phyloP scores from a whole-genome alignment of 1,140 invertebrate genomes.

The Mylabris phalerata region DNA sequence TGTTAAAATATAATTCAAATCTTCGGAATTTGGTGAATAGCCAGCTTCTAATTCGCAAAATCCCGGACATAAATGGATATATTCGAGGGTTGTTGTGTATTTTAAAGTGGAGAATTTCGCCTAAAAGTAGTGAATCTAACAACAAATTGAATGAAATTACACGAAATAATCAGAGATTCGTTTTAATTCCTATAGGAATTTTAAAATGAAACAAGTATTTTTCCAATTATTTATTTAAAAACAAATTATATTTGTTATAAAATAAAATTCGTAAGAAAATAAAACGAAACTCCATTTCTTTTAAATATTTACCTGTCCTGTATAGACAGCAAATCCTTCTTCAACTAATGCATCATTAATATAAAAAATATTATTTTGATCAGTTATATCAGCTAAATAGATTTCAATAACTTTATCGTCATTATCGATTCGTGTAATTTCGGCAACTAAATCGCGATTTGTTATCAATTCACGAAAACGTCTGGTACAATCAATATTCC shows the following conservation, averaged over 20 bases:
- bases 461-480: conserved; percentile 21
- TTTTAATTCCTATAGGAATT: conserved; percentile 6
- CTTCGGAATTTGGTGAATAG: conserved; percentile 17
- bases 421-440: conserved; percentile 27
- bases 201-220: conserved; percentile 6
- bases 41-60: conserved; percentile 28
- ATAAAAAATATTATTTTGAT: conserved; percentile 22
- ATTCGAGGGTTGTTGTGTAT: neutral
- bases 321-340: conserved; percentile 25
- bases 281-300: neutral
- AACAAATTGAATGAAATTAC: neutral
- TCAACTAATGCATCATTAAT: conserved; percentile 30
- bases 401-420: conserved; percentile 25
- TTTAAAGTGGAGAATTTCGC: no score
- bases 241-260: no score
- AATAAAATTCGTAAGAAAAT: neutral
- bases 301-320: conserved; percentile 25
- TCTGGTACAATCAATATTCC: conserved; percentile 12
- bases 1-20: conserved; percentile 17
- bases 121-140: no score
- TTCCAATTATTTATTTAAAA: neutral
- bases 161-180: neutral
- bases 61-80: conserved; percentile 26
- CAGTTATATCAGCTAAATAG: conserved; percentile 30
- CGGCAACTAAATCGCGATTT: conserved; percentile 17